Base-by-base conservation (phyloP, 2,888 invertebrate genomes). In the Monopis laevigella region DNA sequence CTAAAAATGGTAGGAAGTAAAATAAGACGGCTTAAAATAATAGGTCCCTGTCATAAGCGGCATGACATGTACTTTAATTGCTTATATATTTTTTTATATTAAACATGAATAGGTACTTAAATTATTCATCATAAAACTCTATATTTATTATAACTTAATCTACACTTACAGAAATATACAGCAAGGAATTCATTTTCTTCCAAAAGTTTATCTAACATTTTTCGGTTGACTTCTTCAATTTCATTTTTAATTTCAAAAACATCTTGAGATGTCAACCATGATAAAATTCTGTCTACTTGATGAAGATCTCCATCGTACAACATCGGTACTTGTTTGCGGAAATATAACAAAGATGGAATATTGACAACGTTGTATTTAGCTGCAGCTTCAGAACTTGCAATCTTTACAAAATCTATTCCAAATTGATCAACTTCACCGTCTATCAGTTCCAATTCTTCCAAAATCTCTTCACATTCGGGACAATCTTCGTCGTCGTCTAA, bases 221-320 rank as follows among this genome's bases (percentile, higher is more conserved):
- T 96, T 47, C 93, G 88, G 69, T 97, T 96, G 6, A 98, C 97
- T 65, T 97, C 96, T 66, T 96, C 96, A 58, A 97, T 97, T 84
- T 96, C 96, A 61, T 95, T 96, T 81, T 94, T 95, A 41, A 96
- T 90, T 73, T 96, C 95, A 73, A 96, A 95, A 41, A 95, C 93
- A 62, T 96, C 96, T 60, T 96, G 95, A 36, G 94, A 94, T 17
- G 96, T 96, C 29, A 96, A 73, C 96, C 96, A 96, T 47, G 89
- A 86, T 3, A 96, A 77, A 14, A 96, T 86, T 61, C 88, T 88
- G 40, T 93, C 93, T 26, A 91, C 91, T 65, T 96, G 94, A 47
- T 87, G 88, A 26, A 96, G 72, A 61, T 96, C 96, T 3, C 96
- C 94, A 53, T 96, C 96, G 61, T 93, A 96, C 3, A 93, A 82